Base-by-base conservation (phyloP, 2,888 invertebrate species). In the Hemicrepidius hirtus region DNA sequence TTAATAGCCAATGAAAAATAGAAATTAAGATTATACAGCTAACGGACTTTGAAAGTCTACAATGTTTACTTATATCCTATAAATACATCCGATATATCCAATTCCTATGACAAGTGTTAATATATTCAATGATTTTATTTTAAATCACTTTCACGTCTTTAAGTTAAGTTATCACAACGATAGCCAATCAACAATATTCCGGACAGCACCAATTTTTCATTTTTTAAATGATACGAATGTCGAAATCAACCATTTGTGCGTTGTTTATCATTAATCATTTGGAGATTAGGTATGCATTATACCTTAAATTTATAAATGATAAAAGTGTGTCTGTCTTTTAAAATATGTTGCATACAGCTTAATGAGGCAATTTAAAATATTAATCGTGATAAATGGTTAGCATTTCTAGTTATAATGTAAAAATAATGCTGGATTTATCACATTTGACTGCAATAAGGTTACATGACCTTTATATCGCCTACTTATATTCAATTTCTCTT, bases 371-470 rank as follows among this genome's bases (percentile, higher is more conserved):
- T 44, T 44, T 44, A 18, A 44, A 40, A 44, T 18, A 44, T 3
- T 13, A 49, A 49, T 53, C 32, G 24, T 53, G 28, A 53, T 53
- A 53, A 53, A 28, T 53, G 12, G 3, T 28, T 13, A 28, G 6
- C 20, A 24, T 53, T 53, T 53, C 53, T 24, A 53, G 32, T 53
- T 53, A 53, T 16, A 21, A 53, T 21, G 10, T 49, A 53, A 53
- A 32, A 53, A 53, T 53, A 53, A 28, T 24, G n/a, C 4, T 6
- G 6, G 6, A 37, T 57, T 57, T 57, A 57, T 57, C 12, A 16
- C 4, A 37, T 37, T 37, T 57, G 57, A 16, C 18, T 57, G 20
- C 57, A 18, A 37, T 37, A 37, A 18, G 37, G 57, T 37, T 57
- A 20, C 20, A 18, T n/a, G 28, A 37, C 13, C 37, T 57, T 37